Evolutionary conservation across 2,888 invertebrate species (phyloP).

Genomic region (Amphipyra tragopoginis): DNA sequence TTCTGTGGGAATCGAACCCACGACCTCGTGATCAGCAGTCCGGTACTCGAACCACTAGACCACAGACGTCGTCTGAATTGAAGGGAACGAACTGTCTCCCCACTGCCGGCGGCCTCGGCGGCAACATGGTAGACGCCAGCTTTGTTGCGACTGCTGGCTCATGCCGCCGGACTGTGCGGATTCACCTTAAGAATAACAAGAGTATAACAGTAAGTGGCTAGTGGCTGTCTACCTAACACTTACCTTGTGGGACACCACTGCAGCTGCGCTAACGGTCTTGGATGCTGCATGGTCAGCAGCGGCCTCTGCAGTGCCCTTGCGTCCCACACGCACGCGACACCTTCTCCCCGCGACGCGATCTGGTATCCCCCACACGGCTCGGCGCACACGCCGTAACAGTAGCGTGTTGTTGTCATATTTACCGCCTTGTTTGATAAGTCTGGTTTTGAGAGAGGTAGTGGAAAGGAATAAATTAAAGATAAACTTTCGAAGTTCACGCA

Average conservation of each 20-base stretch:
- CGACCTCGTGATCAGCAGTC: too few relatives aligned
- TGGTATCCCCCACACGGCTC: conserved; percentile 94
- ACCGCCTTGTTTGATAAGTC: conserved; percentile 92
- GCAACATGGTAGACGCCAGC: too few relatives aligned
- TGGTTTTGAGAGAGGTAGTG: conserved; percentile 64
- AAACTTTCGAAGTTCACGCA: too few relatives aligned
- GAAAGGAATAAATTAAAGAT: too few relatives aligned
- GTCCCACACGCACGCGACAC: conserved; percentile 96
- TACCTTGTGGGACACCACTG: conserved; percentile 95
- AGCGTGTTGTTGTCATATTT: conserved; percentile 93
- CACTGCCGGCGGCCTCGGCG: too few relatives aligned
- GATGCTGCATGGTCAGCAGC: conserved; percentile 92
- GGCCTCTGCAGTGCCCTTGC: conserved; percentile 96
- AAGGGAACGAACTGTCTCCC: too few relatives aligned
- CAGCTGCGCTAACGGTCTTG: conserved; percentile 93
- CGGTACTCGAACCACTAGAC: too few relatives aligned
- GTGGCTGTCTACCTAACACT: neutral
- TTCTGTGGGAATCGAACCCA: too few relatives aligned
- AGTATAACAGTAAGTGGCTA: neutral
- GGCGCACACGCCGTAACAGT: conserved; percentile 95
- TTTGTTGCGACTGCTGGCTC: too few relatives aligned
- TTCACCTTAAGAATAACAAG: too few relatives aligned
- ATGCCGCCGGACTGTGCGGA: too few relatives aligned
- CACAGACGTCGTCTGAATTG: too few relatives aligned
- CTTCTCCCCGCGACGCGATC: conserved; percentile 95